A percentile compares a stretch with the other conserved stretches of the same genome.
phyloP scores from a whole-genome alignment of 2,888 invertebrate species.

The Volucella bombylans region DNA sequence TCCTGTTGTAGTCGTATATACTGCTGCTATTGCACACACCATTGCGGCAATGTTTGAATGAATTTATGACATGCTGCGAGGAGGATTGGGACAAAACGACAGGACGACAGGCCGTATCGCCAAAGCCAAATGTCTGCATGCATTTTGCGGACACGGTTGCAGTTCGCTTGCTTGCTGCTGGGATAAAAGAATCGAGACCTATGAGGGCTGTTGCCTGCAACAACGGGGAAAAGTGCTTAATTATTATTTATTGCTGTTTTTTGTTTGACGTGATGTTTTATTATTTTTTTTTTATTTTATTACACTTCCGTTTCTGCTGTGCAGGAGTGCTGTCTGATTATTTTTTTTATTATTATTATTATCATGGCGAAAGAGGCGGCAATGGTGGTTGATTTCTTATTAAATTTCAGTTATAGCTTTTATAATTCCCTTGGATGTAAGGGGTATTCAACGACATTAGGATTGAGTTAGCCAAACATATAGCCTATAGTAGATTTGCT shows the following conservation, averaged over 20 bases:
- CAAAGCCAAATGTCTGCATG: constrained; percentile 41
- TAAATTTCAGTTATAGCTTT: too few relatives aligned
- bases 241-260: constrained; percentile 72
- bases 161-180: constrained; percentile 52
- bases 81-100: constrained; percentile 37
- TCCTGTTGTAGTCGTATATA: constrained; percentile 6
- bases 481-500: too few relatives aligned
- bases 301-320: constrained; percentile 6
- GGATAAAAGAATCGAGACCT: constrained; percentile 41
- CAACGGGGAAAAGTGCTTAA: constrained; percentile 65
- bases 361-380: too few relatives aligned
- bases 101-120: constrained; percentile 34
- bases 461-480: too few relatives aligned
- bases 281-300: constrained; percentile 3
- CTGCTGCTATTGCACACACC: constrained; percentile 27
- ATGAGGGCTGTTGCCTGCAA: constrained; percentile 28
- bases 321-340: constrained; percentile 3
- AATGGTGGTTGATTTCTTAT: too few relatives aligned
- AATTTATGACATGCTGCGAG: constrained; percentile 62
- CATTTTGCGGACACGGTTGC: constrained; percentile 61
- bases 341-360: neutral
- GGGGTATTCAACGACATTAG: too few relatives aligned
- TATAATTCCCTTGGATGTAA: too few relatives aligned
- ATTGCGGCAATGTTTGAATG: constrained; percentile 64
- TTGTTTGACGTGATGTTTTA: constrained; percentile 36